Conservation (phyloP, 2,113 vertebrate genomes). For the Acanthochromis polyacanthus region DNA sequence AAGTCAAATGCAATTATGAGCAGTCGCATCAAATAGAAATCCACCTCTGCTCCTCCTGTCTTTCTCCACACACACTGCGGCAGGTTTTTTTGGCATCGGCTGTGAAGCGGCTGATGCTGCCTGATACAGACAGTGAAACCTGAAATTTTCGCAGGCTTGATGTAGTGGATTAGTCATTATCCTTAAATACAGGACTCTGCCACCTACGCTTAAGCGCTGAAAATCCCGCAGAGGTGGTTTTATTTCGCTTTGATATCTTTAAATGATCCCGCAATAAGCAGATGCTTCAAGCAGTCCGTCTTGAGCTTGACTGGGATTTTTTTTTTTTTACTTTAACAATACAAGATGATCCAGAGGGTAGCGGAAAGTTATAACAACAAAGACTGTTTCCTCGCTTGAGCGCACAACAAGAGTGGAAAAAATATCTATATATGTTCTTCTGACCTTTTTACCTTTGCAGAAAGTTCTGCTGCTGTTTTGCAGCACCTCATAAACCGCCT, state of each 20-base stretch:
- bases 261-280: conserved; percentile 70
- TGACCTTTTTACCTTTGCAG: conserved; percentile 66
- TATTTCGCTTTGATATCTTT: conserved; percentile 74
- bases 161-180: conserved; percentile 80
- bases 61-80: conserved; percentile 38
- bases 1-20: conserved; percentile 45
- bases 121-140: conserved; percentile 65
- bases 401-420: conserved; percentile 5
- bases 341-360: conserved; percentile 10
- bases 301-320: conserved; percentile 37
- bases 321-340: conserved; percentile 16
- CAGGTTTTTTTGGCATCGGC: conserved; percentile 22
- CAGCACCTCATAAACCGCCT: conserved; percentile 59
- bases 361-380: conserved; percentile 5
- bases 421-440: conserved; percentile 21
- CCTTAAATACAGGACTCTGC: conserved; percentile 80
- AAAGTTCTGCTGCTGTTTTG: conserved; percentile 25
- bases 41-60: conserved; percentile 18
- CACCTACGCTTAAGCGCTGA: conserved; percentile 72
- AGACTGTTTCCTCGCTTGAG: conserved; percentile 2
- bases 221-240: conserved; percentile 74
- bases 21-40: conserved; percentile 43
- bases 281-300: conserved; percentile 23
- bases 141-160: conserved; percentile 70
- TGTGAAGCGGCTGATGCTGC: conserved; percentile 59